Conservation (phyloP, 2,888 invertebrate species). For the Crioceris asparagi region DNA sequence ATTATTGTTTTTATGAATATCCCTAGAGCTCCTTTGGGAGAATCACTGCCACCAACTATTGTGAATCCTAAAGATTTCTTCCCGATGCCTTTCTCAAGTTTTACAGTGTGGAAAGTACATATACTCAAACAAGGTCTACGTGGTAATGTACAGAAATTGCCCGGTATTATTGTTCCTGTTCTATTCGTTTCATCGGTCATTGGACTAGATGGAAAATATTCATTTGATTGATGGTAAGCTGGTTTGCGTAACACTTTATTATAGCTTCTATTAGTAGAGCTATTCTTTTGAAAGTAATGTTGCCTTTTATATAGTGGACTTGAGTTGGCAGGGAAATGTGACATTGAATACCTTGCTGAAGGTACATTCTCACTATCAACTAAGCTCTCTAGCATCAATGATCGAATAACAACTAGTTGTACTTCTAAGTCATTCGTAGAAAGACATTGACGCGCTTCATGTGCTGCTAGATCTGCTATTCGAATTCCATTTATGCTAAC, state of each 20-base stretch:
- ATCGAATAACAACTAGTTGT: constrained; percentile 49
- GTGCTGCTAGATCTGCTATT: constrained; percentile 60
- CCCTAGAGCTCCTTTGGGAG: constrained; percentile 72
- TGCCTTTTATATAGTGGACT: constrained; percentile 35
- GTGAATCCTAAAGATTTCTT: constrained; percentile 83
- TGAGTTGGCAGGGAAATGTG: constrained; percentile 9
- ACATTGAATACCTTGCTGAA: constrained; percentile 16
- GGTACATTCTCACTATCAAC: constrained; percentile 60
- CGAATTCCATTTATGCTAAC: constrained; percentile 83
- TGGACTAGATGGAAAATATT: constrained; percentile 17
- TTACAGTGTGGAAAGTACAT: constrained; percentile 61
- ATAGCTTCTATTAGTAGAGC: constrained; percentile 47
- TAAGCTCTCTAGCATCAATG: constrained; percentile 56
- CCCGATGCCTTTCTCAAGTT: constrained; percentile 69
- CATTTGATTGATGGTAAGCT: constrained; percentile 28
- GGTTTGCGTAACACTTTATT: constrained; percentile 34
- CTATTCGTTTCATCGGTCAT: constrained; percentile 9
- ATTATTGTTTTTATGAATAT: constrained; percentile 81
- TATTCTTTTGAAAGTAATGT: constrained; percentile 53
- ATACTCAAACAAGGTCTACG: constrained; percentile 57
- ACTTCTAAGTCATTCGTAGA: constrained; percentile 51
- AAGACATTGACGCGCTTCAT: constrained; percentile 56
- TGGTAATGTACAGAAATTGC: constrained; percentile 63
- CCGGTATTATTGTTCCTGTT: constrained; percentile 20
- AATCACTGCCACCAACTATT: constrained; percentile 79